Evolutionary conservation across 2,888 invertebrate species (phyloP), one percentile per base, ranked within the genome.

Genomic region (Caenorhabditis japonica): DNA sequence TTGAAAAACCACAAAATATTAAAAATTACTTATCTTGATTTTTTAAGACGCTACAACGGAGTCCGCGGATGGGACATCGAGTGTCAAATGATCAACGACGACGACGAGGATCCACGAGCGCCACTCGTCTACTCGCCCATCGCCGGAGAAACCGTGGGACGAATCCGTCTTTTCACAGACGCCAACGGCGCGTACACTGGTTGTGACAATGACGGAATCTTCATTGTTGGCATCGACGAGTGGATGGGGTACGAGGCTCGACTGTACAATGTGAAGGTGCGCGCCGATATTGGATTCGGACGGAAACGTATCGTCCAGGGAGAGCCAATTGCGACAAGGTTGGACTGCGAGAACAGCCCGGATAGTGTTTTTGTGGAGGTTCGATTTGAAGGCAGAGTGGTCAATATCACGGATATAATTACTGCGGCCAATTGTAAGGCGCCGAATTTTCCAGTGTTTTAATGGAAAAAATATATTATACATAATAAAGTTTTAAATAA

Each of bases 131-230:
- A 84, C 61, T 81, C 83, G 7, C 84, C 84, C 17, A 84, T 84
- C 55, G 76, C 76, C 33, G 83, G 83, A 44, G 78, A 83, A 69
- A 69, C 76, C 21, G 60, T 77, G 27, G 79, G 79, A 47, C 56
- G 87, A 19, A 73, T 84, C 21, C 81, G 87, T 5, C 51, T 86
- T 15, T 51, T 52, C 25, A 69, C 72, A 13, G 79, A 84, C 52
- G 44, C 64, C 10, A 79, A 81, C 44, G 73, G 68, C 3, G 79
- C 62, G 15, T 87, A 87, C 41, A 71, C 73, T 15, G 87, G 86
- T 25, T 87, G 87, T 64, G 79, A 83, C 25, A 87, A 87, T 64
- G 87, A 87, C 49, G 87, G 81, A 15, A 53, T 87, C 17, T 88
- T 88, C 71, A 83, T 87, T 41, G 76, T 77, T 25, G 87, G 87